A percentile compares a stretch with the other conserved stretches of the same genome.
Conservation (phyloP, 2,113 vertebrate genomes). For the Puma concolor region DNA sequence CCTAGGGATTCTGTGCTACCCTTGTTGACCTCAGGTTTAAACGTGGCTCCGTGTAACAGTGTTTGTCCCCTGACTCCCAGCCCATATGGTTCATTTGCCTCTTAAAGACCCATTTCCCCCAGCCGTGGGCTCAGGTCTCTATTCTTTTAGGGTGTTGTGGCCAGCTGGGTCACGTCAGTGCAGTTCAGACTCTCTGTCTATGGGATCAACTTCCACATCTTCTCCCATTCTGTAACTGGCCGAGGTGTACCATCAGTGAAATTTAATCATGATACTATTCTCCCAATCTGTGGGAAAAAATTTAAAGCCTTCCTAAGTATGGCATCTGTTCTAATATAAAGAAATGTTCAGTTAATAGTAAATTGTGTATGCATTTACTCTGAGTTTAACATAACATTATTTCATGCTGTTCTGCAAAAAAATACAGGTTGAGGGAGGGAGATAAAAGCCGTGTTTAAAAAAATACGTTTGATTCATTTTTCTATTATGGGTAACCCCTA, state of each 20-base stretch:
- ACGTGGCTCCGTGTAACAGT: not conserved
- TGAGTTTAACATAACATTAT: not conserved
- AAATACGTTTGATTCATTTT: not conserved
- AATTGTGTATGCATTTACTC: not conserved
- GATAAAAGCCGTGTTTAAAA: not conserved
- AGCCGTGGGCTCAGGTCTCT: not conserved
- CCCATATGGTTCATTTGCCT: not conserved
- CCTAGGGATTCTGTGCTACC: not conserved
- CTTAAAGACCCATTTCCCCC: not conserved
- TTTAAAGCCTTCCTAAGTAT: not conserved
- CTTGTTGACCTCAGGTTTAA: not conserved
- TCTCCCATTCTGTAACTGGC: not conserved
- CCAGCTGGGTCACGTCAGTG: not conserved
- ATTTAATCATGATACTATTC: not conserved
- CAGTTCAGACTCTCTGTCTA: not conserved
- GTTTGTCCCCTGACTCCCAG: no score
- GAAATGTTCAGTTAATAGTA: not conserved
- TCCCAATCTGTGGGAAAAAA: not conserved
- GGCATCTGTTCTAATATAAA: not conserved
- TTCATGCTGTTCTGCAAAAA: not conserved
- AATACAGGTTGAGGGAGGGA: not conserved
- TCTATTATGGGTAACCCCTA: not conserved
- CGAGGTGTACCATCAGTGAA: not conserved
- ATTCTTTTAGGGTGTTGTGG: not conserved
- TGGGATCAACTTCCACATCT: not conserved